Base-by-base conservation (phyloP, 2,888 invertebrate genomes). In the Meganola albula region DNA sequence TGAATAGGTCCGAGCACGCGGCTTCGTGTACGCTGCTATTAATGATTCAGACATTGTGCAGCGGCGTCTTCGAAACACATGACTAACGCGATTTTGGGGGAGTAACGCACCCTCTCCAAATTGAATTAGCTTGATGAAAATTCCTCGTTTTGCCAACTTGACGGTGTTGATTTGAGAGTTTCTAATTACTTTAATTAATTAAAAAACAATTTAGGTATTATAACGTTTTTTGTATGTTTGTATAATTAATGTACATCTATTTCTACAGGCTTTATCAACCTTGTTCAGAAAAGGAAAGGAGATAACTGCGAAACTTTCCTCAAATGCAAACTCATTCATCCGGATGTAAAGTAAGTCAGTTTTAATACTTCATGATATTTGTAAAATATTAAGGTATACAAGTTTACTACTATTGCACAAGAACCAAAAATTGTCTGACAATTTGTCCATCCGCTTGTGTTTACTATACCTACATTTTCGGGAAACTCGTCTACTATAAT, bases 261-360 rank as follows among this genome's bases (percentile, higher is more conserved):
- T 44, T 42, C 27, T 44, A 35, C 69, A 75, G 75, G 55, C 18
- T 34, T 42, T 27, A 37, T 54, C 37, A 36, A 48, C 31, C 28
- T 58, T 44, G 29, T 47, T 31, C 44, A 49, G 40, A 37, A 42
- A 50, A 48, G 41, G 37, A 47, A 53, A 38, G 53, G 51, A 29
- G 31, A 53, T 37, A 40, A 52, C 28, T 61, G 61, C 34, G 45
- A 48, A 53, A 63, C 48, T 38, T 58, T 63, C 31, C 38, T 68
- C 36, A 58, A 63, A 41, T 71, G 70, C 44, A 46, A 57, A 44
- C 54, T 57, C 39, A 49, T 58, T 37, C 51, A 54, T 40, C 49
- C 58, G 37, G 48, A 46, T 16, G 44, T 40, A 30, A 48, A 41
- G 76, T 74, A 63, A 73, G 77, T 72, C 55, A 55, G 60, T 53